A percentile compares a stretch with the other conserved stretches of the same genome.
These are phyloP conservation scores for Hoplias malabaricus DNA, from an alignment of 2,113 vertebrate genomes.

Conservation along the genomic window DNA sequence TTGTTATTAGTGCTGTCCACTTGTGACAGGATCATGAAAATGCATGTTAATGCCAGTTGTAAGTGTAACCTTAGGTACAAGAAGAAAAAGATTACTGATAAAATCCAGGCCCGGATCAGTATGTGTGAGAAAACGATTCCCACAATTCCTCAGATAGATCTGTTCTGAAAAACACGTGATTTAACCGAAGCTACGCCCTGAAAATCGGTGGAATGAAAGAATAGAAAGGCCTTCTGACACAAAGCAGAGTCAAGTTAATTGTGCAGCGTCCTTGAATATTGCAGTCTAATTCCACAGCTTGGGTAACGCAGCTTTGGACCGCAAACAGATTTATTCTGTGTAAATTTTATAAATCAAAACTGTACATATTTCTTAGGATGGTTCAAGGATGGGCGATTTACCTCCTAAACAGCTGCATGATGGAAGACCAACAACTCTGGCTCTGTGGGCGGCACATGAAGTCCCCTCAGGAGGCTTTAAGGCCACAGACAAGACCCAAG, in stretches of 20 bases:
- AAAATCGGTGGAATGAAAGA: conserved; percentile 17
- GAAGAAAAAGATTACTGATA: too few species aligned
- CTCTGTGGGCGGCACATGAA: conserved; percentile 32
- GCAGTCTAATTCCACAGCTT: background rate
- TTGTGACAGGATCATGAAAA: too few species aligned
- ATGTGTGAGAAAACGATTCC: background rate
- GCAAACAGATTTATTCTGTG: background rate
- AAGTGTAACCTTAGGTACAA: too few species aligned
- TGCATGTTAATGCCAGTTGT: too few species aligned
- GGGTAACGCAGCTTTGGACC: background rate
- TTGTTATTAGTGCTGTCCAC: too few species aligned
- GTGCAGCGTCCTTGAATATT: conserved; percentile 45
- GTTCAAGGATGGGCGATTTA: background rate
- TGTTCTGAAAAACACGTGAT: background rate
- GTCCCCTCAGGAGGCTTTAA: background rate
- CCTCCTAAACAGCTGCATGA: conserved; percentile 42
- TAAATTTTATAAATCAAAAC: background rate
- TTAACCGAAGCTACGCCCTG: background rate
- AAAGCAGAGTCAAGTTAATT: conserved; percentile 48
- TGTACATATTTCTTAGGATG: background rate
- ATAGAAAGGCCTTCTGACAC: conserved; percentile 38
- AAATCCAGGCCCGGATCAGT: too few species aligned
- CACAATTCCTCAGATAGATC: background rate
- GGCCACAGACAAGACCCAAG: background rate
- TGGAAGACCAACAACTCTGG: conserved; percentile 34